Percentiles rank a stretch among this genome's conserved stretches.
phyloP scores from a whole-genome alignment of 2,797 vertebrate species.

The Denticeps clupeoides region DNA sequence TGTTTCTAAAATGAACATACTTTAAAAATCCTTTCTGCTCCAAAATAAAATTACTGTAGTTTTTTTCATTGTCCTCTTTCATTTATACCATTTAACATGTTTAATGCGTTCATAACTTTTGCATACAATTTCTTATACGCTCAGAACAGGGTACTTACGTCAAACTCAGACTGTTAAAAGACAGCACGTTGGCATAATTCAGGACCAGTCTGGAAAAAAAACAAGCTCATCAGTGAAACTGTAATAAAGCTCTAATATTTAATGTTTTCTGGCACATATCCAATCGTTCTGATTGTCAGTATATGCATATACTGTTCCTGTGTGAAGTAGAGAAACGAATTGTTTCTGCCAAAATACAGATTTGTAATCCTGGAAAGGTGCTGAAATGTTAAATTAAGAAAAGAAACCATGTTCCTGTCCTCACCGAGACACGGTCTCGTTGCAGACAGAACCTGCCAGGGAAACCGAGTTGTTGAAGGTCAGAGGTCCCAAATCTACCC shows the following conservation, averaged over 20 bases:
- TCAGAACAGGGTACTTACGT: slow-evolving; percentile 29
- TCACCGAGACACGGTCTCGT: slow-evolving; percentile 47
- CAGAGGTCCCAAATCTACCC: slow-evolving; percentile 48
- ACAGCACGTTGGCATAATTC: slow-evolving; percentile 27
- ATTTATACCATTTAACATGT: background rate
- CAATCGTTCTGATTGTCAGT: slow-evolving; percentile 26
- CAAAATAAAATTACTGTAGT: too few relatives aligned
- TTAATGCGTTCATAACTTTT: background rate
- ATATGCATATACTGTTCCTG: too few relatives aligned
- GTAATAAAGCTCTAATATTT: background rate
- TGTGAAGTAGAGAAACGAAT: too few relatives aligned
- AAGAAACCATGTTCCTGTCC: too few relatives aligned
- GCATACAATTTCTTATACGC: background rate
- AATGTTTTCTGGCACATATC: background rate
- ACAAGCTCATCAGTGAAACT: background rate
- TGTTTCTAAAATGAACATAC: too few relatives aligned
- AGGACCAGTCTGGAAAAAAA: slow-evolving; percentile 53
- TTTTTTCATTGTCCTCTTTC: background rate
- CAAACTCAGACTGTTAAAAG: slow-evolving; percentile 18
- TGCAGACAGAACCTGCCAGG: slow-evolving; percentile 52
- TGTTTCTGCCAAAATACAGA: too few relatives aligned
- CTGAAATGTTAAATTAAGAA: too few relatives aligned
- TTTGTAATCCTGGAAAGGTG: too few relatives aligned
- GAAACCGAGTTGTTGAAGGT: slow-evolving; percentile 31
- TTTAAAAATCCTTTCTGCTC: too few relatives aligned